phyloP scores from a whole-genome alignment of 1,140 invertebrate species.

The Brachionus koreanus region DNA sequence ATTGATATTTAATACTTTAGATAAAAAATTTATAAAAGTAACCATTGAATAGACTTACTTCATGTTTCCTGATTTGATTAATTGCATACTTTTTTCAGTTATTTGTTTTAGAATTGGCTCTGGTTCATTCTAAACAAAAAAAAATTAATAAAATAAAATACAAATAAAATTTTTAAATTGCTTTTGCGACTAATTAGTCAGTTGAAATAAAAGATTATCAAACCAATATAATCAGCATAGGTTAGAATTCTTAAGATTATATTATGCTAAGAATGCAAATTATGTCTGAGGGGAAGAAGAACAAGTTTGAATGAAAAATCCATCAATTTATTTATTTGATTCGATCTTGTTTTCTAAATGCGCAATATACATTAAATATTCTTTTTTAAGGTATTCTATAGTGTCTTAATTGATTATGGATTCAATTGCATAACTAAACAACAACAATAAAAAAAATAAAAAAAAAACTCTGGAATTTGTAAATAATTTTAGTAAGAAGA shows the following conservation, averaged over 20 bases:
- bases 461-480: too few species aligned
- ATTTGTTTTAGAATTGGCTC: conserved; percentile 42
- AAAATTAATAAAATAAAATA: background rate
- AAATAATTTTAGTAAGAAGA: background rate
- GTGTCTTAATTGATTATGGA: background rate
- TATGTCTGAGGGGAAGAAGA: conserved; percentile 23
- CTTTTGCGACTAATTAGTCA: background rate
- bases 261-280: conserved; percentile 29
- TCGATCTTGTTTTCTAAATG: background rate
- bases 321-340: background rate
- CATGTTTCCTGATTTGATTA: conserved; percentile 43
- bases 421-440: background rate
- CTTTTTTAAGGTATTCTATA: too few species aligned
- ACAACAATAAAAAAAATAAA: too few species aligned
- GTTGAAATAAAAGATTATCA: background rate
- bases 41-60: conserved; percentile 13
- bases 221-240: background rate
- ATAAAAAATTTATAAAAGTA: background rate
- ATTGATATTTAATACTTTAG: background rate
- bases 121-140: conserved; percentile 20
- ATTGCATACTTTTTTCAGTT: conserved; percentile 44
- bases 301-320: conserved; percentile 19
- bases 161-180: background rate
- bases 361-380: background rate
- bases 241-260: background rate